These are phyloP conservation scores for Copidosoma aretas DNA, from an alignment of 2,888 invertebrate species.

Conservation along the genomic window DNA sequence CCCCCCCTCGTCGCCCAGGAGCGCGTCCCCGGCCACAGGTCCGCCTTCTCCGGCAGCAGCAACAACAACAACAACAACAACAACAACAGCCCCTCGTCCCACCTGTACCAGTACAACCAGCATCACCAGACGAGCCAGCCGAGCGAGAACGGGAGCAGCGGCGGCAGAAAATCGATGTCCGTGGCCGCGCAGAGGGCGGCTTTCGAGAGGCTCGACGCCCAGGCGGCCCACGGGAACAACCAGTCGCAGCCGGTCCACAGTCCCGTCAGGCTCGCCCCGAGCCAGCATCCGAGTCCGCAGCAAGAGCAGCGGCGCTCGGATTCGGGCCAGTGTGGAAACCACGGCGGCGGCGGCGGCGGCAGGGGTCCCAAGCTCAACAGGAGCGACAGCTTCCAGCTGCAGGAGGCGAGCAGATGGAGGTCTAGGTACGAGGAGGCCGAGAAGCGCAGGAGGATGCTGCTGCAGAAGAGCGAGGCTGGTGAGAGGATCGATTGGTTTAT, in stretches of 20 bases:
- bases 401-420: constrained; percentile 65
- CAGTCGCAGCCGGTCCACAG: background rate
- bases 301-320: background rate
- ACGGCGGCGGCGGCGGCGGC: constrained; percentile 31
- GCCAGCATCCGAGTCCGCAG: background rate
- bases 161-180: constrained; percentile 46
- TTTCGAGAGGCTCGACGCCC: constrained; percentile 56
- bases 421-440: constrained; percentile 75
- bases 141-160: constrained; percentile 5
- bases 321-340: constrained; percentile 17
- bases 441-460: constrained; percentile 71
- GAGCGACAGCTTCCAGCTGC: constrained; percentile 31
- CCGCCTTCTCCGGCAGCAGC: constrained; percentile 24
- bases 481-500: too few species aligned
- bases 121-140: constrained; percentile 17
- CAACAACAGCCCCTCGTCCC: constrained; percentile 28
- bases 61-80: constrained; percentile 9
- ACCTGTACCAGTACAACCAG: constrained; percentile 1
- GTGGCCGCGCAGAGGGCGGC: constrained; percentile 59
- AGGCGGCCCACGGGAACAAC: constrained; percentile 8
- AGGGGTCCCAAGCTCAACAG: constrained; percentile 32
- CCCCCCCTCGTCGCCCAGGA: constrained; percentile 54
- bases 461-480: constrained; percentile 77
- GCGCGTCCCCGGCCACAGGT: constrained; percentile 23
- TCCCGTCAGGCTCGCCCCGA: background rate